These are phyloP conservation scores for Ceratitis capitata DNA, from an alignment of 1,140 invertebrate species.

Conservation along the genomic window DNA sequence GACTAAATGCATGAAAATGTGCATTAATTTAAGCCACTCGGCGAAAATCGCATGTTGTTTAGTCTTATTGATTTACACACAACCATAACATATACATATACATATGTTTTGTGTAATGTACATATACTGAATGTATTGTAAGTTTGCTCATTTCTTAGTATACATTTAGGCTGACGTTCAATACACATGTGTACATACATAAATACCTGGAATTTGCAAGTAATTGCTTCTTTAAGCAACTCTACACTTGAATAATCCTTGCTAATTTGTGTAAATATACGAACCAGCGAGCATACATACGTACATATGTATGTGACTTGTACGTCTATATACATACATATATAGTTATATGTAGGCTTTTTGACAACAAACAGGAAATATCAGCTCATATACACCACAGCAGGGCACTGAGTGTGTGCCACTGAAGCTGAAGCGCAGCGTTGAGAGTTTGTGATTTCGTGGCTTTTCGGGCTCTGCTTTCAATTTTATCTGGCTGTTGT, in stretches of 20 bases:
- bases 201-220: conserved; percentile 33
- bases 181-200: neutral
- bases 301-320: neutral
- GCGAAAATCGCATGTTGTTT: neutral
- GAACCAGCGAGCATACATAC: neutral
- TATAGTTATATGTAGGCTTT: no score
- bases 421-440: neutral
- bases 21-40: conserved; percentile 2
- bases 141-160: conserved; percentile 1
- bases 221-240: conserved; percentile 35
- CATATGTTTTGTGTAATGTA: no score
- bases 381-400: neutral
- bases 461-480: no score
- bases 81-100: neutral
- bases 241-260: neutral
- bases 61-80: neutral
- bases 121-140: neutral
- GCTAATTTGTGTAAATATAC: conserved; percentile 24
- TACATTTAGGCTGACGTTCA: conserved; percentile 31
- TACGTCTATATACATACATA: neutral
- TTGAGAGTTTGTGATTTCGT: no score
- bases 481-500: no score
- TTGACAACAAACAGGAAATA: neutral
- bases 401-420: neutral
- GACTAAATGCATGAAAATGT: conserved; percentile 15